Conservation (phyloP, 1,140 invertebrate species). For the Conopomorpha cramerella region DNA sequence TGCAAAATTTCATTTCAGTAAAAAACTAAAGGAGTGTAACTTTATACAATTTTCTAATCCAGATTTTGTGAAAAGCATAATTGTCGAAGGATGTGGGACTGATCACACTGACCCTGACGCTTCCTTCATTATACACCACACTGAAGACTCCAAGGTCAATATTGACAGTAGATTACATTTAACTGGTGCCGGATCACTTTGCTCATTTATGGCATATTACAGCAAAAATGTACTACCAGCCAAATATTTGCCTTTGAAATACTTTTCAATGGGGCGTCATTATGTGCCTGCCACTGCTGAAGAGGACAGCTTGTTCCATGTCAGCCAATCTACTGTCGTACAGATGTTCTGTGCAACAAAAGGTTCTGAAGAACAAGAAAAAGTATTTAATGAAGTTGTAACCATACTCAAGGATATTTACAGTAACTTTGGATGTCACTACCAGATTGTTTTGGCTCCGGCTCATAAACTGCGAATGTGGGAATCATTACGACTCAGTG, state of each 20-base stretch:
- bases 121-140: constrained; percentile 63
- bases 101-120: constrained; percentile 57
- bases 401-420: constrained; percentile 58
- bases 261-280: constrained; percentile 65
- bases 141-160: constrained; percentile 48
- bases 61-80: constrained; percentile 69
- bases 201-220: constrained; percentile 68
- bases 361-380: constrained; percentile 39
- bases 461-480: constrained; percentile 60
- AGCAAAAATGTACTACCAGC: constrained; percentile 62
- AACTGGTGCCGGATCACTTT: constrained; percentile 66
- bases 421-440: constrained; percentile 64
- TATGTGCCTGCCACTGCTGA: constrained; percentile 58
- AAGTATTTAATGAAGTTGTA: constrained; percentile 52
- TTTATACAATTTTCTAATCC: constrained; percentile 65
- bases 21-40: constrained; percentile 47
- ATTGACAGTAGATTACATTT: constrained; percentile 64
- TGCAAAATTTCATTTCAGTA: constrained; percentile 59
- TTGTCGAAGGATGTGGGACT: constrained; percentile 70
- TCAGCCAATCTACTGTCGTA: constrained; percentile 65
- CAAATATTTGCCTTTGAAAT: constrained; percentile 64
- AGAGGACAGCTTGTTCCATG: constrained; percentile 61
- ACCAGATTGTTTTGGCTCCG: constrained; percentile 60
- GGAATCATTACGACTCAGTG: constrained; percentile 65
- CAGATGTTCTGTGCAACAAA: constrained; percentile 62